A percentile compares a stretch with the other conserved stretches of the same genome.
phyloP scores from a whole-genome alignment of 2,797 vertebrate genomes.

The Cercopithecus petaurista region DNA sequence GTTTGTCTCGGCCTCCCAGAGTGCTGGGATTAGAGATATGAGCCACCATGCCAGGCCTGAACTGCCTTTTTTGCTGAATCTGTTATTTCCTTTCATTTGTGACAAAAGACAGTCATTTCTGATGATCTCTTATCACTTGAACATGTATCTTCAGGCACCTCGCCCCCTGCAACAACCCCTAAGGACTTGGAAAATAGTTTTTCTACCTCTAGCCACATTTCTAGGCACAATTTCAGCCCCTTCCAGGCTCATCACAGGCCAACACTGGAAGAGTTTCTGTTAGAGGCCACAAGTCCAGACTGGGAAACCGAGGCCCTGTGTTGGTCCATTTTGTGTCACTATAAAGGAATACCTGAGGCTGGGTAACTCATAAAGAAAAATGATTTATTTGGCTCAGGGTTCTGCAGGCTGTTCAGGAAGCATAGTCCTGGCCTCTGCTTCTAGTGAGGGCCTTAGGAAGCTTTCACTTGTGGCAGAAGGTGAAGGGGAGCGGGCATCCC shows the following conservation, averaged over 20 bases:
- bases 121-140: background rate
- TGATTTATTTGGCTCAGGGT: background rate
- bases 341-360: background rate
- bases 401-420: background rate
- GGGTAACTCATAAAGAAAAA: background rate
- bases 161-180: background rate
- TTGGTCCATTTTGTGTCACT: background rate
- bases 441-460: background rate
- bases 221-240: background rate
- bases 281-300: background rate
- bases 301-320: background rate
- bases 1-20: background rate
- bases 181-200: background rate
- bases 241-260: background rate
- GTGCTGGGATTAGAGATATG: background rate
- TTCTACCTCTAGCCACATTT: background rate
- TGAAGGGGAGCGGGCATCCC: background rate
- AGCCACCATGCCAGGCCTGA: background rate
- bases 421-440: background rate
- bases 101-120: background rate
- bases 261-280: no score
- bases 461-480: background rate
- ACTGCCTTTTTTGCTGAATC: background rate
- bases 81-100: background rate
- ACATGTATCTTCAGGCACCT: background rate